A percentile compares a stretch with the other conserved stretches of the same genome.
Conservation (phyloP, 1,140 invertebrate genomes). For the Platorchestia sp. region DNA sequence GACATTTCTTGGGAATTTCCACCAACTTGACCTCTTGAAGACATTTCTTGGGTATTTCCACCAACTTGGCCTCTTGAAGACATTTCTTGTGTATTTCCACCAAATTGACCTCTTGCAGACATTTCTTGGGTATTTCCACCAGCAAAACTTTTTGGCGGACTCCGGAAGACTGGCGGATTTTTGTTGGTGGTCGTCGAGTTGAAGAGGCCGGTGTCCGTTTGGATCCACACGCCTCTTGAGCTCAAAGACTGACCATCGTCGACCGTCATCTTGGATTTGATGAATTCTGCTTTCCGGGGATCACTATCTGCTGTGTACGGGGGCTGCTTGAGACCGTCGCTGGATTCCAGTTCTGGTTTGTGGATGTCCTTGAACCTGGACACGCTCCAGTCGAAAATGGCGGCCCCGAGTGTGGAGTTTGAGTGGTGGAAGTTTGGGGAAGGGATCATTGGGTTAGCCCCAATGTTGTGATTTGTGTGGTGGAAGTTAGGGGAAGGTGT, state of each 20-base stretch:
- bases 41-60: background rate
- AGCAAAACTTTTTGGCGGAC: background rate
- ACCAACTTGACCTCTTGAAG: too few relatives aligned
- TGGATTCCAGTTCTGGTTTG: background rate
- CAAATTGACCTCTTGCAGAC: too few relatives aligned
- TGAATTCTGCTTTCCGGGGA: background rate
- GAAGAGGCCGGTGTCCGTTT: background rate
- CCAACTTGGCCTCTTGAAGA: background rate
- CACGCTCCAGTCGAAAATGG: slow-evolving; percentile 9
- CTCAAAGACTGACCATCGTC: background rate
- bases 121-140: background rate
- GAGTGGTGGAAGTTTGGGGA: background rate
- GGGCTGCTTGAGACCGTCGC: background rate
- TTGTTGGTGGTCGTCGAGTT: background rate
- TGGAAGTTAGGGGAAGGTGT: too few relatives aligned
- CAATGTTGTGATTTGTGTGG: background rate
- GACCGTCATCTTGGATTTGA: background rate
- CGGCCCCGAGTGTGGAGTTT: background rate
- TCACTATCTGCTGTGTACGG: background rate
- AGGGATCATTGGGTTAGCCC: background rate
- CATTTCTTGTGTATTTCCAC: too few relatives aligned
- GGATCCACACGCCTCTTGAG: background rate
- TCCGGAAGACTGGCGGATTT: background rate
- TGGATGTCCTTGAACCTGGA: slow-evolving; percentile 12
- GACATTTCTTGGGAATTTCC: too few relatives aligned